Base-by-base conservation (phyloP, 1,140 invertebrate genomes). In the Portunus trituberculatus region DNA sequence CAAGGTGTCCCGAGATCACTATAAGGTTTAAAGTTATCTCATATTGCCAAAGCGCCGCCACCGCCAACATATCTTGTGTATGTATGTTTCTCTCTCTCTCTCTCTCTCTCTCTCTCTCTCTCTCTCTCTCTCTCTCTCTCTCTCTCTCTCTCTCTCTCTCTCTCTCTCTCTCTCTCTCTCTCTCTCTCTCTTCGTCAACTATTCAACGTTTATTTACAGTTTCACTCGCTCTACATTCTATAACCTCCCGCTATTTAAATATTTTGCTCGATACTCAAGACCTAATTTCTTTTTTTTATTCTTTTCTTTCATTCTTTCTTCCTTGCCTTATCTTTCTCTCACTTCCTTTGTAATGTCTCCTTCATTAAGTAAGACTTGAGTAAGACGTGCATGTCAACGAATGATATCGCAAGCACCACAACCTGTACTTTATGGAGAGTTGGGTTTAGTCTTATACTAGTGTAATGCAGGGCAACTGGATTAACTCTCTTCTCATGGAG, bases 21-120 rank as follows among this genome's bases (percentile, higher is more conserved):
- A 91, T 91, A 91, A 91, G 45, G 46, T 91, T 59, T 29, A 91
- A 91, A 91, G 46, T 91, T 91, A 91, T 91, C 89, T 91, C 89
- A 91, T 91, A 91, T 91, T 59, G 48, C 89, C 89, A 16, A 31
- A 48, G 31, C 89, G 89, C 31, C 46, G n/a, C 20, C 32, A 25
- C 4, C 52, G 16, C 52, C 16, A 59, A 59, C 52, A 59, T 59
- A 59, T 59, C 52, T 59, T 59, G 52, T 59, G 52, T 20, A 20
- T 14, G 52, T 59, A 31, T 86, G 84, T 31, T 4, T 16, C 32
- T 31, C 84, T 31, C 29, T 45, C 10, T 12, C 59, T 76, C 59
- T 76, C 20, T 76, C 20, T 16, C 67, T 76, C 67, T 25, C n/a
- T 76, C n/a, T 76, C 67, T 76, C 67, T 76, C 67, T 25, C 67